Evolutionary conservation across 23 tunicate genomes (phyloP), one percentile per base, ranked within the genome.

Genomic region (Diplosoma virens): DNA sequence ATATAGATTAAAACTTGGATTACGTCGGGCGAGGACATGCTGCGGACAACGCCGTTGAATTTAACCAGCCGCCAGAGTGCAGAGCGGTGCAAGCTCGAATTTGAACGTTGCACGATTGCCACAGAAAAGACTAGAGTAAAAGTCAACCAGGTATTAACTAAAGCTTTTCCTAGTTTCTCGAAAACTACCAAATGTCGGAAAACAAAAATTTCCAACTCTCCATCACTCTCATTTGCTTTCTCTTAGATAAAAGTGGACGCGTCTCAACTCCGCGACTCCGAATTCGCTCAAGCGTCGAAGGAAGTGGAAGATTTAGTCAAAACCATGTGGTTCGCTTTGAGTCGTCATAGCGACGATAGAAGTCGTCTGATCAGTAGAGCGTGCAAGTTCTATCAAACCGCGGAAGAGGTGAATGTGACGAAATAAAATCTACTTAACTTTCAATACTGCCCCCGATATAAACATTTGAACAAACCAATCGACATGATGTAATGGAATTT

Each of bases 271-370:
- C 69, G 81, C 35, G 92, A 71, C 24, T n/a, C 53, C 37, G 89
- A 84, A 25, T 77, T 76, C 33, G 33, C 50, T 25, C 75, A 79
- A 2, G 66, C 58, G 25, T 84, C 92, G 7, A 32, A 75, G 27
- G 80, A 86, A 47, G 81, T 53, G 2, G 88, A 60, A 67, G 81
- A 71, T 31, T 60, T 29, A 1, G 79, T 78, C 3, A 47, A 68
- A 4, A 64, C 30, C 6, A 84, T 79, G 33, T 92, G 97, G 97
- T 81, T 85, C 25, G 45, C 64, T 17, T 71, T 85, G 16, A 87
- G 84, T 5, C 78, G 92, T 14, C 97, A 92, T 56, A 37, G 83
- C 63, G 87, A 85, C 32, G 91, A 85, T 16, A 63, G 97, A 66
- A 25, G 81, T 6, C 28, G 82, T 26, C 65, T 92, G 29, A 81